phyloP scores from a whole-genome alignment of 1,140 invertebrate species.

The Atta colombica region DNA sequence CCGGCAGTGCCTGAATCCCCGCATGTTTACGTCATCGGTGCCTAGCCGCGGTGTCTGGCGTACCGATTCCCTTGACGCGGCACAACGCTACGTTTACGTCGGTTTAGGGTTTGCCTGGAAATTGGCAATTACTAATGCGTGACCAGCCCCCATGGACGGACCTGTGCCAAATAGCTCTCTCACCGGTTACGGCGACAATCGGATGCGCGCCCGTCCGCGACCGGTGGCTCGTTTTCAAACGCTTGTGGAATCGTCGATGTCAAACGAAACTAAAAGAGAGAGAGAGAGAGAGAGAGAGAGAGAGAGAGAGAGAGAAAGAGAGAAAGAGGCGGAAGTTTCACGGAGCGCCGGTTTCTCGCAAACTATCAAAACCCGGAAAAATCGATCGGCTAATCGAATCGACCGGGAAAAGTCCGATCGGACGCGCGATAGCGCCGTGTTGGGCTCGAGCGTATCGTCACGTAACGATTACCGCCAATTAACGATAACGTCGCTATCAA shows the following conservation, averaged over 20 bases:
- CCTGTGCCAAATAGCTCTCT: conserved; percentile 53
- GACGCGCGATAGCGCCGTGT: background rate
- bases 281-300: background rate
- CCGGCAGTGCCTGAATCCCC: conserved; percentile 56
- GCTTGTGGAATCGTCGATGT: conserved; percentile 39
- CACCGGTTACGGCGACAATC: conserved; percentile 62
- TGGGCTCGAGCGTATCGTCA: background rate
- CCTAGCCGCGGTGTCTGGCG: conserved; percentile 39
- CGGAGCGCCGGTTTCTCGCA: background rate
- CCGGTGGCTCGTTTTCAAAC: conserved; percentile 32
- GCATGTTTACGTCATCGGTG: conserved; percentile 67
- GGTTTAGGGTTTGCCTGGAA: conserved; percentile 66
- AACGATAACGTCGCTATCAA: background rate
- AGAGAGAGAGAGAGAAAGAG: background rate
- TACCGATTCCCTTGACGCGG: conserved; percentile 69
- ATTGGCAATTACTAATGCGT: conserved; percentile 78
- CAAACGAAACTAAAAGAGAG: background rate
- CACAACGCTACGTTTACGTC: conserved; percentile 69
- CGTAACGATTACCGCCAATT: conserved; percentile 25
- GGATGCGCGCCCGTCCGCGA: conserved; percentile 17
- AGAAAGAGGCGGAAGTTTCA: background rate
- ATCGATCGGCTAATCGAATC: conserved; percentile 14
- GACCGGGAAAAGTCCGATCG: background rate
- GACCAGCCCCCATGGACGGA: conserved; percentile 65
- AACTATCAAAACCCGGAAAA: background rate